These are phyloP conservation scores for Euphydryas editha DNA, from an alignment of 2,888 invertebrate species.

Conservation along the genomic window DNA sequence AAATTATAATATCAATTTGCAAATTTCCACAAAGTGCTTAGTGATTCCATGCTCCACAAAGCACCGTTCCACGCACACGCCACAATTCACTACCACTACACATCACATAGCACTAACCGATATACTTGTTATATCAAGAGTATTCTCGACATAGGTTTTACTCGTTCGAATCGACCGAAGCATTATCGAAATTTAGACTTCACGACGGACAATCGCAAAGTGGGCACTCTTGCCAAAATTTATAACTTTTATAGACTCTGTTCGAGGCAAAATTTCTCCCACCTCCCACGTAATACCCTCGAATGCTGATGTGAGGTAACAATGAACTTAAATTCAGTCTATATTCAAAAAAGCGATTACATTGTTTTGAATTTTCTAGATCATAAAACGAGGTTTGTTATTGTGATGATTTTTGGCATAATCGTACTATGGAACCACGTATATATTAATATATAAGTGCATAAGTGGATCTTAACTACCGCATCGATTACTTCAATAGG, in stretches of 20 bases:
- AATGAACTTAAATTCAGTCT: constrained; percentile 25
- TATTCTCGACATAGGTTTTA: constrained; percentile 35
- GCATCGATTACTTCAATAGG: too few relatives aligned
- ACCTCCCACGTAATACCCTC: constrained; percentile 29
- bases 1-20: not conserved
- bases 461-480: too few relatives aligned
- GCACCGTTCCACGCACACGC: constrained; percentile 3
- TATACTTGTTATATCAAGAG: not conserved
- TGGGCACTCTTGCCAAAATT: constrained; percentile 36
- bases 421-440: not conserved
- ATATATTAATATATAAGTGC: too few relatives aligned
- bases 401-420: not conserved
- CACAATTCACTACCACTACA: constrained; percentile 22
- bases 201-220: constrained; percentile 39
- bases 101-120: constrained; percentile 46
- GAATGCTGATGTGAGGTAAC: constrained; percentile 20
- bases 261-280: constrained; percentile 31
- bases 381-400: not conserved
- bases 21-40: not conserved
- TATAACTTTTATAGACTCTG: constrained; percentile 37
- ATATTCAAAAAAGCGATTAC: constrained; percentile 16
- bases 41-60: not conserved
- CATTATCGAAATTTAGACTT: constrained; percentile 39
- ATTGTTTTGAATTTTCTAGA: constrained; percentile 1
- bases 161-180: constrained; percentile 35